Evolutionary conservation across 2,797 vertebrate species (phyloP), one percentile per base, ranked within the genome.

Genomic region (Xerus rutilus): DNA sequence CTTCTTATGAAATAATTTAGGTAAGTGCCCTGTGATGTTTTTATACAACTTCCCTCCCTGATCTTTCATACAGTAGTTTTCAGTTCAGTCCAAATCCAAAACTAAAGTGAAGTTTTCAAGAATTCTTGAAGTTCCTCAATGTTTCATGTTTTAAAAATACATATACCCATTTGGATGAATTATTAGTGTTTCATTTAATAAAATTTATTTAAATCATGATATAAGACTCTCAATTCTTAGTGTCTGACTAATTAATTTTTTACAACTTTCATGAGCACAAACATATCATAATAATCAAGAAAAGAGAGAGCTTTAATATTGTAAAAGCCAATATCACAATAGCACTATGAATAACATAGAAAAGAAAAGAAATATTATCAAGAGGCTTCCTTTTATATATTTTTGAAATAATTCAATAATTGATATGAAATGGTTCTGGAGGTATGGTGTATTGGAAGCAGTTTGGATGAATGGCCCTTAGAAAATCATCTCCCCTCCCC

Each of bases 1-100:
- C 62, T 59, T 96, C 93, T 87, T 81, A 96, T 94, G 87, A 89
- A 91, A 84, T 91, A 86, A 90, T 87, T 83, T 25, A 87, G 54
- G 69, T 39, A 77, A 81, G 59, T 86, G 49, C 35, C 62, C 10
- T 70, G 21, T 54, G 35, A 79, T 18, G 25, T 69, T 92, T 87
- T 47, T 79, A 64, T n/a, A 49, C 72, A 81, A 17, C 30, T 1
- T 73, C 4, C 3, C 4, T 67, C 13, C 4, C 35, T 39, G 2
- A 32, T 35, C 35, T 86, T 67, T 43, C 64, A n/a, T 35, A 57
- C 0, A 70, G 49, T 39, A 65, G 13, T 74, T 86, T 88, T 93
- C 30, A 92, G 83, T 85, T 70, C 45, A 96, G 65, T 21, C 70
- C 35, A 84, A 89, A 89, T 62, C n/a, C 54, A 86, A 97, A 85